phyloP scores from a whole-genome alignment of 2,113 vertebrate genomes.

The Peucedramus taeniatus region DNA sequence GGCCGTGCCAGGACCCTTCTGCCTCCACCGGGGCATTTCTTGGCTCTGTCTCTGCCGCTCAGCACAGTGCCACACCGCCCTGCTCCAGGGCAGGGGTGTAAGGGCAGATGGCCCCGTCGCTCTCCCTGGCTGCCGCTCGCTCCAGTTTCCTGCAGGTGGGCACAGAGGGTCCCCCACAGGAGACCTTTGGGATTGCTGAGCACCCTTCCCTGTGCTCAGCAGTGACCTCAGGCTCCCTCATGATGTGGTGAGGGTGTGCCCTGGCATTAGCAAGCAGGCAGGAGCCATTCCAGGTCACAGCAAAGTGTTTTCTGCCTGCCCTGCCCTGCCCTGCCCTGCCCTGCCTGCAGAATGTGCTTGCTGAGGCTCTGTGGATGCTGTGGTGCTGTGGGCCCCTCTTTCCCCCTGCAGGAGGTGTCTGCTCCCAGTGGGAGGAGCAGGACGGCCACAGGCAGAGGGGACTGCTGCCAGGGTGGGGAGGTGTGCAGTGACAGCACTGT shows the following conservation, averaged over 20 bases:
- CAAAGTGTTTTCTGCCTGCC: neutral
- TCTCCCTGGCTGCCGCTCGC: neutral
- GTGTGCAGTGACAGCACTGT: neutral
- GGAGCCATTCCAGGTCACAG: neutral
- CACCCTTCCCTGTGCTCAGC: neutral
- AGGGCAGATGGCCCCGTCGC: fast-evolving
- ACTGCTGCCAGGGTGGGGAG: fast-evolving
- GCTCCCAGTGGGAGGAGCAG: neutral
- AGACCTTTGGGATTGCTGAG: neutral
- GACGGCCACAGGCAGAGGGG: neutral
- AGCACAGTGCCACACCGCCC: fast-evolving
- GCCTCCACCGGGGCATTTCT: fast-evolving
- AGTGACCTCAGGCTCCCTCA: neutral
- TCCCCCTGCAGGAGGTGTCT: fast-evolving
- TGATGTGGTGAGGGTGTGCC: neutral
- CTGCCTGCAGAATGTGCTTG: neutral
- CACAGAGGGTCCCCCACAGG: neutral
- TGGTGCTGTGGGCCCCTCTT: neutral
- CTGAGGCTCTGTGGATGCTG: neutral
- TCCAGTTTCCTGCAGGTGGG: neutral
- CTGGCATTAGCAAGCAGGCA: neutral
- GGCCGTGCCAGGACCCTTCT: neutral
- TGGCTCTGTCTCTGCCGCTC: neutral
- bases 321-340: neutral
- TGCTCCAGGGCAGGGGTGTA: neutral